Evolutionary conservation across 2,113 vertebrate species (phyloP).

Genomic region (Oryzias melastigma): DNA sequence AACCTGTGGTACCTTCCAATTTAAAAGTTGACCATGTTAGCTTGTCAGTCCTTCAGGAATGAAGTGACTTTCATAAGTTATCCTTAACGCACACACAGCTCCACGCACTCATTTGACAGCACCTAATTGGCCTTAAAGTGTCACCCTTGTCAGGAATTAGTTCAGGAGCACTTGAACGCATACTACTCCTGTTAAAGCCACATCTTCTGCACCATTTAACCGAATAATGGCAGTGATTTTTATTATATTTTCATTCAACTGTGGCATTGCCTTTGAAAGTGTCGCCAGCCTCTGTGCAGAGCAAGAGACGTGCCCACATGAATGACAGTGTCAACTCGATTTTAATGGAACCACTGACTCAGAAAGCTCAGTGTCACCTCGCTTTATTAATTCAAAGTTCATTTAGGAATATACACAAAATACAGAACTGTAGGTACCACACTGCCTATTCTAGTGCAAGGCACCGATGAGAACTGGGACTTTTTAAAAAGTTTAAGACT

Average conservation of each 20-base stretch:
- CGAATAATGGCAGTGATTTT: slow-evolving; percentile 67
- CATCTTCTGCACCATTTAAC: slow-evolving; percentile 78
- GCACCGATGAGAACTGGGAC: background rate
- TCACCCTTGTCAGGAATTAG: slow-evolving; percentile 68
- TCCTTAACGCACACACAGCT: background rate
- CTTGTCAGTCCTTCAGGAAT: slow-evolving; percentile 1
- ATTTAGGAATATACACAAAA: background rate
- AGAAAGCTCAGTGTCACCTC: slow-evolving; percentile 36
- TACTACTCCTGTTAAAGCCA: slow-evolving; percentile 52
- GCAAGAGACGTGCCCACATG: slow-evolving; percentile 43
- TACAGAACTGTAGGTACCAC: background rate
- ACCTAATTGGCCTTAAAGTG: slow-evolving; percentile 57
- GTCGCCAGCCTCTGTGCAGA: slow-evolving; percentile 34
- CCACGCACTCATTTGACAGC: slow-evolving; percentile 17
- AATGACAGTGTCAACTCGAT: slow-evolving; percentile 25
- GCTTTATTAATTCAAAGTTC: slow-evolving; percentile 23
- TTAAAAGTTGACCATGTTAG: slow-evolving; percentile 9
- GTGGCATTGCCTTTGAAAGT: slow-evolving; percentile 67
- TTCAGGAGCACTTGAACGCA: slow-evolving; percentile 56
- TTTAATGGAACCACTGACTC: slow-evolving; percentile 44
- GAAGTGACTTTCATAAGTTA: slow-evolving; percentile 52
- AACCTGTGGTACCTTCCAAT: slow-evolving; percentile 28
- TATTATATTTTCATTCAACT: slow-evolving; percentile 67
- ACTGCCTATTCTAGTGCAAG: background rate
- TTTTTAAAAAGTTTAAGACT: background rate